A percentile compares a stretch with the other conserved stretches of the same genome.
Conservation (phyloP, 2,113 vertebrate species). For the Pontoporia blainvillei region DNA sequence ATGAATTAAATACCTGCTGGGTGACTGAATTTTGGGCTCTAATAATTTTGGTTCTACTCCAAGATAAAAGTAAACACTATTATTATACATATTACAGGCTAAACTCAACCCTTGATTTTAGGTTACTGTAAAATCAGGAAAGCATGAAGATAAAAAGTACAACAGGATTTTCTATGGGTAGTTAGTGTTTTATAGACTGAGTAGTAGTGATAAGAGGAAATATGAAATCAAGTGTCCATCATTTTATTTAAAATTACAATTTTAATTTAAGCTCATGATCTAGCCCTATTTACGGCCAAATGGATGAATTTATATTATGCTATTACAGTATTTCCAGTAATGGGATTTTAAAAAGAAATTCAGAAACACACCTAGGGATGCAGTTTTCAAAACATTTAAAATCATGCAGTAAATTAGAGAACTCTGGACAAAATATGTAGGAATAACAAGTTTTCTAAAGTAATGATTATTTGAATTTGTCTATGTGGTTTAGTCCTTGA, state of each 20-base stretch:
- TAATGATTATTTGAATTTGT: neutral
- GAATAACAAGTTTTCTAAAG: neutral
- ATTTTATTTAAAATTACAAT: neutral
- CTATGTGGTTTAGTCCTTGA: neutral
- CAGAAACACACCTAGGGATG: neutral
- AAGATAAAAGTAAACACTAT: neutral
- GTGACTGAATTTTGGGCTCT: neutral
- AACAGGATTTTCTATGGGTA: neutral
- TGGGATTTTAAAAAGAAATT: neutral
- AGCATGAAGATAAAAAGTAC: neutral
- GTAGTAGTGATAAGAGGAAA: neutral
- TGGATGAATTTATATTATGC: neutral
- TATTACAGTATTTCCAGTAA: neutral
- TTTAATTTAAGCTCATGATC: neutral
- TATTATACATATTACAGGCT: neutral
- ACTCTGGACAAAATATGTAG: neutral
- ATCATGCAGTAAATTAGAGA: neutral
- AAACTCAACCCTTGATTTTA: neutral
- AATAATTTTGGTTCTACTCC: neutral
- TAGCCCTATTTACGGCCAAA: neutral
- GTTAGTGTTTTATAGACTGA: neutral
- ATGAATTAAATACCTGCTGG: neutral
- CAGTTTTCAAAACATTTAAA: neutral
- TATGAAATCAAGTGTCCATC: neutral
- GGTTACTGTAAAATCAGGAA: neutral